phyloP scores from a whole-genome alignment of 2,113 vertebrate genomes.

The Zosterops lateralis region DNA sequence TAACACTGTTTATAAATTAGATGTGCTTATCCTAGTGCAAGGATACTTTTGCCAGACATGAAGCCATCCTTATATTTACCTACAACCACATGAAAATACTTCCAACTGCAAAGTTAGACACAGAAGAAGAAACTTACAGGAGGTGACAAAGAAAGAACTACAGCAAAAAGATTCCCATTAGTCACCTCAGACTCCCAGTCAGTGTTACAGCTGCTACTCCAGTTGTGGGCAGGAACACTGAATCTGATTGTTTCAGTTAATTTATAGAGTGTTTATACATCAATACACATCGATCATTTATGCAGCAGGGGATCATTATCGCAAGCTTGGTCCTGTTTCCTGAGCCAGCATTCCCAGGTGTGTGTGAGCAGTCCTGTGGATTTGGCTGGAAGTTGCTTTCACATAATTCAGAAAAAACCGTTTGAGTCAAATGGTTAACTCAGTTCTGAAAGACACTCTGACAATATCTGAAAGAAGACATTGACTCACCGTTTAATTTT shows the following conservation, averaged over 20 bases:
- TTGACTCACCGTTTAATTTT: neutral
- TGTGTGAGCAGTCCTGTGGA: neutral
- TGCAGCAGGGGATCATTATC: neutral
- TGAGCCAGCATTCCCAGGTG: constrained; percentile 19
- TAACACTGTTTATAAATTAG: neutral
- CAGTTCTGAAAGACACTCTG: neutral
- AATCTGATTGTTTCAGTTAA: neutral
- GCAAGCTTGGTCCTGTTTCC: neutral
- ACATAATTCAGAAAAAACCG: neutral
- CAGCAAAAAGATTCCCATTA: neutral
- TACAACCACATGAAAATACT: neutral
- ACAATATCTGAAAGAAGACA: neutral
- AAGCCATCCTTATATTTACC: neutral
- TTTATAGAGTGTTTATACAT: neutral
- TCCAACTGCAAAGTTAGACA: neutral
- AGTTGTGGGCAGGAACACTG: neutral
- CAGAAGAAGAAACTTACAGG: neutral
- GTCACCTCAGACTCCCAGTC: neutral
- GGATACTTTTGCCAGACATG: neutral
- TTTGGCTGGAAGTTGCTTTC: neutral
- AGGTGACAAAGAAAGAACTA: neutral
- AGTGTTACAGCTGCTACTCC: neutral
- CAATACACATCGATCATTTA: neutral
- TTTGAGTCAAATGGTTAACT: neutral
- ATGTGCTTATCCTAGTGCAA: neutral